Base-by-base conservation (phyloP, 2,888 invertebrate species). In the Brachyptera risi region DNA sequence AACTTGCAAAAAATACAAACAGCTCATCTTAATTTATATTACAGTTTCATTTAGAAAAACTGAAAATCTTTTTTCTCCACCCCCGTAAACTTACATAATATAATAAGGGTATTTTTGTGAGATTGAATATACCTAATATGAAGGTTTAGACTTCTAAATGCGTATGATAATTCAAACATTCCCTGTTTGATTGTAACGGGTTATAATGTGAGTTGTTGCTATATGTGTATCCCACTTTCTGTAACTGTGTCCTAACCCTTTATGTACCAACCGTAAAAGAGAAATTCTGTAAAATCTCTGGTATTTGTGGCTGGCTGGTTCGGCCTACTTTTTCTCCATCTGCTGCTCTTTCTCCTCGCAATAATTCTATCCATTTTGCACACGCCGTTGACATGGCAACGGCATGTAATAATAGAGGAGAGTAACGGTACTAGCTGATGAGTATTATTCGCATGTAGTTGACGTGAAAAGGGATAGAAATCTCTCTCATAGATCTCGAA, bases 271-370 rank as follows among this genome's bases (percentile, higher is more conserved):
- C 17, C 27, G 51, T 51, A 3, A 47, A 31, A 51, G 51, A 51
- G 51, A 51, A 51, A 31, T 51, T 51, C 51, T 17, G 17, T 35
- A 27, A 51, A 51, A 31, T 51, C 51, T n/a, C 51, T 31, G 23
- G 51, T 9, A 40, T 40, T 27, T 15, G n/a, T 27, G 49, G 15
- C 17, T 31, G 27, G 27, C 31, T 27, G 31, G 51, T n/a, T 15
- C 40, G 40, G 31, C 19, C n/a, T 27, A 9, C 15, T n/a, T 31
- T 27, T n/a, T 7, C 51, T 31, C 17, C 54, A 54, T 54, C 54
- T 54, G 54, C 37, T 47, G 47, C 47, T 13, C 47, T 47, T 47
- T 47, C 47, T 24, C 2, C 47, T 47, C 5, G 47, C 47, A 47
- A 47, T 24, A 21, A n/a, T 21, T 47, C 24, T 3, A n/a, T n/a